Percentiles rank a stretch among this genome's conserved stretches.
Evolutionary conservation across 2,888 invertebrate species (phyloP).

Genomic region (Cephonodes hylas): DNA sequence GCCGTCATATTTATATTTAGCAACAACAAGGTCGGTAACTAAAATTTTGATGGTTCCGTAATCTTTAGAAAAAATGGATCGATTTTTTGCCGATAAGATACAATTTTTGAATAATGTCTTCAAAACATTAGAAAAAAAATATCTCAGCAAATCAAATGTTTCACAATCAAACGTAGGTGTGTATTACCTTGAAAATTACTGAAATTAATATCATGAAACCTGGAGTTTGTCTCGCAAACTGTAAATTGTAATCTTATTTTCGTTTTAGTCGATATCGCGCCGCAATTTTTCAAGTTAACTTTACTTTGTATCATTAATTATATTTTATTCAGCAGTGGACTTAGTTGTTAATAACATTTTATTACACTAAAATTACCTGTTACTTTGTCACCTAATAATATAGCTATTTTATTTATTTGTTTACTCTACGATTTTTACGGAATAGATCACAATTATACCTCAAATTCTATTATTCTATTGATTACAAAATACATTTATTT

Average conservation of each 20-base stretch:
- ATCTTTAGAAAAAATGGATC: slow-evolving; percentile 26
- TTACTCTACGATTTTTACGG: too few species aligned
- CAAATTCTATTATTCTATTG: too few species aligned
- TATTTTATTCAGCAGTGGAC: too few species aligned
- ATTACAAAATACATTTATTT: too few species aligned
- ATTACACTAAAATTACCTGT: too few species aligned
- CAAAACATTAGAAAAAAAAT: neutral
- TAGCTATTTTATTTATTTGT: too few species aligned
- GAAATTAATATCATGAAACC: neutral
- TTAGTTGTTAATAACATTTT: too few species aligned
- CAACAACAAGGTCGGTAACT: slow-evolving; percentile 5
- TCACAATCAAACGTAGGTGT: neutral
- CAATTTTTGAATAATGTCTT: slow-evolving; percentile 2
- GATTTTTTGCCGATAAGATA: slow-evolving; percentile 23
- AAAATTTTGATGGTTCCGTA: neutral
- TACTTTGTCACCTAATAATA: too few species aligned
- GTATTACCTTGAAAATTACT: neutral
- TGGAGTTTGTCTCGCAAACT: neutral
- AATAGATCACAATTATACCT: too few species aligned
- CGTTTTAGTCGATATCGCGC: neutral
- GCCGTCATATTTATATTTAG: slow-evolving; percentile 27
- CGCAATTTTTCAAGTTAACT: neutral
- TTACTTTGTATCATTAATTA: neutral
- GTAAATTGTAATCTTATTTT: neutral
- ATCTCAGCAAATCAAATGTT: neutral